A percentile compares a stretch with the other conserved stretches of the same genome.
These are phyloP conservation scores for Diadegma fenestrale DNA, from an alignment of 2,888 invertebrate species.

Conservation along the genomic window DNA sequence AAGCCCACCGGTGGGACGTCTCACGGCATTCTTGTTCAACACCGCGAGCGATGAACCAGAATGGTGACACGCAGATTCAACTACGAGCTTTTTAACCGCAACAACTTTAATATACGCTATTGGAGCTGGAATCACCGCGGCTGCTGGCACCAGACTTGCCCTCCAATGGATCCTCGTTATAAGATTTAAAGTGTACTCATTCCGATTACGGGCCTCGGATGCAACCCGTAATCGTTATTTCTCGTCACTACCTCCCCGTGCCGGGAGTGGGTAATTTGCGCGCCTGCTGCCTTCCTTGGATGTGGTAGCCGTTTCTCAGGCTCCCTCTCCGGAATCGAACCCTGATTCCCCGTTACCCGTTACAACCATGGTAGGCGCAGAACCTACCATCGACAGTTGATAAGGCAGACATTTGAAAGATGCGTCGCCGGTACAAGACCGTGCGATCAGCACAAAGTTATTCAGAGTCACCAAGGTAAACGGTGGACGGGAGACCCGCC, in stretches of 20 bases:
- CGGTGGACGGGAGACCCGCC: too few species aligned
- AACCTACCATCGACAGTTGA: constrained; percentile 89
- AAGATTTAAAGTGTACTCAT: constrained; percentile 86
- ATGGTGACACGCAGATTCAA: constrained; percentile 4
- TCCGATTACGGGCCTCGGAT: constrained; percentile 70
- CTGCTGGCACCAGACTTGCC: constrained; percentile 91
- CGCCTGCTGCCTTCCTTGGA: constrained; percentile 88
- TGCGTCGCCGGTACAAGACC: constrained; percentile 86
- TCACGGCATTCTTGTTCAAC: too few species aligned
- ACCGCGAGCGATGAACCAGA: too few species aligned
- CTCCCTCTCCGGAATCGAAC: constrained; percentile 91
- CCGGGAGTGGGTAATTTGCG: constrained; percentile 88
- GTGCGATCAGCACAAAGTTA: constrained; percentile 79
- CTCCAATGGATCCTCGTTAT: constrained; percentile 88
- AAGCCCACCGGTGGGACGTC: too few species aligned
- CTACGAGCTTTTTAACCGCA: constrained; percentile 72
- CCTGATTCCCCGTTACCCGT: constrained; percentile 91
- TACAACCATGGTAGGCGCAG: constrained; percentile 89
- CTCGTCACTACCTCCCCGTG: constrained; percentile 89
- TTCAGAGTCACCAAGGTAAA: too few species aligned
- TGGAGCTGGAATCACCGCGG: constrained; percentile 90
- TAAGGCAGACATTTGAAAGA: constrained; percentile 90
- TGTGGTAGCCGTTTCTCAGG: constrained; percentile 85
- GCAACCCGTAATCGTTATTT: constrained; percentile 89
- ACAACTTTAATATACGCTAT: constrained; percentile 88